Evolutionary conservation across 2,113 vertebrate genomes (phyloP).

Genomic region (Ailuropoda melanoleuca): DNA sequence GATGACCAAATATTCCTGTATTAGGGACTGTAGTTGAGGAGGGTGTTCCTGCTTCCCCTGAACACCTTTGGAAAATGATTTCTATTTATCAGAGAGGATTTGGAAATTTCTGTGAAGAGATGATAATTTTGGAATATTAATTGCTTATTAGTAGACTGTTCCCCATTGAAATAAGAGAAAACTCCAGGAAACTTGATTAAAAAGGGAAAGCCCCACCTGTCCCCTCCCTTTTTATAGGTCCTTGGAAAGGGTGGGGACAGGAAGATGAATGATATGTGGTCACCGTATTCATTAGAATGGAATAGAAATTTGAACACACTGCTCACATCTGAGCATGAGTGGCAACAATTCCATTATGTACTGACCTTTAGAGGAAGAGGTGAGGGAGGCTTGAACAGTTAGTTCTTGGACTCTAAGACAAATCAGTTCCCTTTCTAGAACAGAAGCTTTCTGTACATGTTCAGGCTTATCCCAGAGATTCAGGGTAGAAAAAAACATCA

Average conservation of each 20-base stretch:
- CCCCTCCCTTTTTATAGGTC: conserved; percentile 53
- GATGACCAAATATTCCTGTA: neutral
- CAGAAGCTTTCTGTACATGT: neutral
- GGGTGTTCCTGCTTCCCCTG: neutral
- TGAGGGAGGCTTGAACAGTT: neutral
- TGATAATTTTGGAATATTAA: conserved; percentile 56
- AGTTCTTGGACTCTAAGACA: neutral
- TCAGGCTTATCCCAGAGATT: neutral
- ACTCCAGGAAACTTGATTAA: conserved; percentile 51
- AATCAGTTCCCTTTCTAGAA: neutral
- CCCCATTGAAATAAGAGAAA: conserved; percentile 61
- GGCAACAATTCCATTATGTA: neutral
- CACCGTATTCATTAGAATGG: neutral
- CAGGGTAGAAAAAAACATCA: neutral
- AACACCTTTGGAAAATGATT: conserved; percentile 58
- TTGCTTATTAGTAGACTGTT: conserved; percentile 55
- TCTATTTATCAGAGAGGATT: conserved; percentile 51
- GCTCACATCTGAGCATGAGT: neutral
- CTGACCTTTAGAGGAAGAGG: conserved; percentile 40
- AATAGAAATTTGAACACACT: neutral
- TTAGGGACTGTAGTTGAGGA: neutral
- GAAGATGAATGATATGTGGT: conserved; percentile 51
- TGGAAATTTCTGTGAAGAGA: conserved; percentile 68
- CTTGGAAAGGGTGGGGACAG: conserved; percentile 58
- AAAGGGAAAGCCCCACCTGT: conserved; percentile 68